A percentile compares a stretch with the other conserved stretches of the same genome.
Evolutionary conservation across 2,113 vertebrate species (phyloP).

Genomic region (Nestor notabilis): DNA sequence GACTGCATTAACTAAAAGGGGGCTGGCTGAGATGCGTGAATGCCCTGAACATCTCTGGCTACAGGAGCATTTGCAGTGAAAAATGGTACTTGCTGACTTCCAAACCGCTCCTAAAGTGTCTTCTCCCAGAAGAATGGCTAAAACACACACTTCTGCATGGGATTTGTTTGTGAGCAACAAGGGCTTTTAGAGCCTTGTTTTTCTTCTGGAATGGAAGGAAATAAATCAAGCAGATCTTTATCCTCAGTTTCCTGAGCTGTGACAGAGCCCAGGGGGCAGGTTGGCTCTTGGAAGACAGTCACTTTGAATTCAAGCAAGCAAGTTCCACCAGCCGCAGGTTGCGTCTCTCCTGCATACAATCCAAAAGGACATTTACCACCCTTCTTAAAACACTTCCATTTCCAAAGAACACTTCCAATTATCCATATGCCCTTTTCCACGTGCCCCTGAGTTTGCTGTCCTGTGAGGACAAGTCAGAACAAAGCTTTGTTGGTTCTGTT

Average conservation of each 20-base stretch:
- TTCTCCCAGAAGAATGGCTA: background rate
- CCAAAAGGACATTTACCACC: background rate
- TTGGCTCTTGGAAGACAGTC: background rate
- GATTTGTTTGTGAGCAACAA: background rate
- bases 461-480: background rate
- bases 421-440: background rate
- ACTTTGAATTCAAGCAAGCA: background rate
- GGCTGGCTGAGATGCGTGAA: background rate
- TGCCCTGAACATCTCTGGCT: background rate
- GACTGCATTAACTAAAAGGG: background rate
- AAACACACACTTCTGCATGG: background rate
- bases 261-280: background rate
- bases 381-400: background rate
- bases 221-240: background rate
- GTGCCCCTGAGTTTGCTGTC: background rate
- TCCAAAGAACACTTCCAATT: background rate
- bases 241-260: background rate
- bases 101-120: rapidly evolving
- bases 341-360: background rate
- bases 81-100: background rate
- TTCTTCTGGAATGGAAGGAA: background rate
- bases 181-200: background rate
- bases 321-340: background rate
- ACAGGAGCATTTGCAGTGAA: background rate
- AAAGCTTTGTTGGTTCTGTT: background rate